Evolutionary conservation across 2,113 vertebrate species (phyloP).

Genomic region (Oreocharis arfaki): DNA sequence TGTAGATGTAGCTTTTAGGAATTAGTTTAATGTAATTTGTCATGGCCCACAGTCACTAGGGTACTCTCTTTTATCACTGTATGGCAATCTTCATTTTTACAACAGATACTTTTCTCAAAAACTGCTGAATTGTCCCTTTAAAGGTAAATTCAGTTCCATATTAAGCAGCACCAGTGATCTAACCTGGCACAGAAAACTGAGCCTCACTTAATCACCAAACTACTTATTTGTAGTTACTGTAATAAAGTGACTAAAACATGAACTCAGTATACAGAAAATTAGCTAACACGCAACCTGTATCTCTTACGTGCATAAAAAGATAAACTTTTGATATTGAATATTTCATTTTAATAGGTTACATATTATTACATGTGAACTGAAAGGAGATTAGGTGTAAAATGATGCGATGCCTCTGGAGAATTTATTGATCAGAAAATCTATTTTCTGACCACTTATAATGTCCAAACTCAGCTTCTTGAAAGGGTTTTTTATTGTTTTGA

Average conservation of each 20-base stretch:
- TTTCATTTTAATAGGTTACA: neutral
- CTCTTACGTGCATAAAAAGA: neutral
- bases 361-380: neutral
- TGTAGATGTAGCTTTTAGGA: neutral
- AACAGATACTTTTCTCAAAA: neutral
- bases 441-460: neutral
- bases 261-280: neutral
- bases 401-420: accelerated
- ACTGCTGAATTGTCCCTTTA: neutral
- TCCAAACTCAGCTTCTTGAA: neutral
- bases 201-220: neutral
- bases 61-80: neutral
- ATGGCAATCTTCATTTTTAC: neutral
- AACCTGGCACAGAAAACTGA: neutral
- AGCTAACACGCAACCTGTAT: neutral
- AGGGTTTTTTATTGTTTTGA: neutral
- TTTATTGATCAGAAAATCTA: neutral
- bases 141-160: neutral
- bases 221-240: neutral
- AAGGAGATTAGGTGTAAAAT: neutral
- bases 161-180: neutral
- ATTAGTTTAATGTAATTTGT: neutral
- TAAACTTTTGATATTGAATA: neutral
- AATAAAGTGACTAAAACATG: neutral
- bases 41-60: neutral